Evolutionary conservation across 2,797 vertebrate species (phyloP).

Genomic region (Parauchenoglanis punctatus): DNA sequence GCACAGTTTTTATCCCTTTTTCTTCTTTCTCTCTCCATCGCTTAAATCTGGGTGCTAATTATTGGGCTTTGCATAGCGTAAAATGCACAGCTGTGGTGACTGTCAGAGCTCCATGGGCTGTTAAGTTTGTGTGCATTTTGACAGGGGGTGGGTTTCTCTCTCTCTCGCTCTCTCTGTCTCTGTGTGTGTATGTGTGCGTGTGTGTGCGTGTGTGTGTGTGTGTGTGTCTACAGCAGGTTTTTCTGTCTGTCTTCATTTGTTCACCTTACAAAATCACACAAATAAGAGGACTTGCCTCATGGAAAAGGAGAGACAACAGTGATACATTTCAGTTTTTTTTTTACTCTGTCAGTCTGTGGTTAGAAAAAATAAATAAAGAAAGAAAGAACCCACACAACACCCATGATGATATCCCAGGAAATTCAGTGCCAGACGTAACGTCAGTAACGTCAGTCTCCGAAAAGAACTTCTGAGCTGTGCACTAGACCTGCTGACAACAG

Average conservation of each 20-base stretch:
- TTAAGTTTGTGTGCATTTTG: slow-evolving; percentile 81
- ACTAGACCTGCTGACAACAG: slow-evolving; percentile 69
- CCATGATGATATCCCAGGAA: slow-evolving; percentile 43
- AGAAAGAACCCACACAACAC: slow-evolving; percentile 1
- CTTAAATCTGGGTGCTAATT: slow-evolving; percentile 83
- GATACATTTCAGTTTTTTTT: slow-evolving; percentile 20
- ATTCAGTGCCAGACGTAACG: slow-evolving; percentile 62
- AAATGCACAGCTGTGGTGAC: slow-evolving; percentile 85
- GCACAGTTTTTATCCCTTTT: slow-evolving; percentile 47
- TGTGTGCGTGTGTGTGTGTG: slow-evolving; percentile 27
- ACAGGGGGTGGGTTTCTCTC: slow-evolving; percentile 79
- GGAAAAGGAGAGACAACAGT: slow-evolving; percentile 36
- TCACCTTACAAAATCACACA: slow-evolving; percentile 46
- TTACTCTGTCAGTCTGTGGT: slow-evolving; percentile 18
- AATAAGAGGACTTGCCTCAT: slow-evolving; percentile 46
- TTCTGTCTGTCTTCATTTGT: slow-evolving; percentile 36
- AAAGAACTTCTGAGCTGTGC: slow-evolving; percentile 63
- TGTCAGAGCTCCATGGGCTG: slow-evolving; percentile 82
- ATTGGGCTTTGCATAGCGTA: slow-evolving; percentile 88
- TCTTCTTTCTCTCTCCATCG: slow-evolving; percentile 44
- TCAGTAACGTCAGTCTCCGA: slow-evolving; percentile 62
- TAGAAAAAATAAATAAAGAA: slow-evolving; percentile 24
- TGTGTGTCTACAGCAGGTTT: slow-evolving; percentile 61
- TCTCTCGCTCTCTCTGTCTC: slow-evolving; percentile 28
- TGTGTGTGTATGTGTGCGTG: slow-evolving; percentile 42